Conservation (phyloP, 2,888 invertebrate genomes). For the Euzophera pinguis region DNA sequence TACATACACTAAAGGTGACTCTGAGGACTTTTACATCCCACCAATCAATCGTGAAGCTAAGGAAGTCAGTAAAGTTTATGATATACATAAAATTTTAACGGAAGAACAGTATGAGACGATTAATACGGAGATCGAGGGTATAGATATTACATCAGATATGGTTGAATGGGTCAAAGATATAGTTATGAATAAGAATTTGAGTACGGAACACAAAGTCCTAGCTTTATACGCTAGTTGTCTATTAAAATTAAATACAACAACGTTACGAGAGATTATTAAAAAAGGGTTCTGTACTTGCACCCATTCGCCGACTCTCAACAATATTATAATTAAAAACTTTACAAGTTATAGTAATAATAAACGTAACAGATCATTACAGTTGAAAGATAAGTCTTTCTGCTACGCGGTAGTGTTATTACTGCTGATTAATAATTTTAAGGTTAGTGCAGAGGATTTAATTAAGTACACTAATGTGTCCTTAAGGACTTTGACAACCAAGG, state of each 20-base stretch:
- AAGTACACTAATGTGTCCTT: conserved; percentile 44
- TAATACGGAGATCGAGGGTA: conserved; percentile 41
- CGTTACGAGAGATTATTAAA: conserved; percentile 40
- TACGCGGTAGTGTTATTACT: conserved; percentile 57
- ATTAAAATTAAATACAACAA: conserved; percentile 35
- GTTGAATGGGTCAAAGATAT: conserved; percentile 40
- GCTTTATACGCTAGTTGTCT: conserved; percentile 52
- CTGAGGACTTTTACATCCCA: conserved; percentile 69
- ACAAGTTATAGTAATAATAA: conserved; percentile 35
- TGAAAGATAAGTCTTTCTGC: conserved; percentile 60
- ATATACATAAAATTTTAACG: conserved; percentile 61
- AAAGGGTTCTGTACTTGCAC: conserved; percentile 46
- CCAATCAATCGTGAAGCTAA: conserved; percentile 70
- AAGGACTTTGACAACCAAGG: conserved; percentile 41
- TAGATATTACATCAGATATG: conserved; percentile 39
- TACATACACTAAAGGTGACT: conserved; percentile 46
- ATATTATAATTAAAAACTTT: conserved; percentile 49
- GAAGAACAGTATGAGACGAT: conserved; percentile 56
- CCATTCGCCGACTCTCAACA: conserved; percentile 50
- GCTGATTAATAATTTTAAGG: conserved; percentile 54
- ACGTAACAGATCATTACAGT: conserved; percentile 43
- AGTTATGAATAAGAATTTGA: conserved; percentile 27
- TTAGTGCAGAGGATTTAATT: conserved; percentile 48
- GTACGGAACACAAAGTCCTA: conserved; percentile 38
- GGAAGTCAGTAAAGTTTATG: conserved; percentile 66